phyloP scores from a whole-genome alignment of 2,888 invertebrate species.

The Lucinisca nassula region DNA sequence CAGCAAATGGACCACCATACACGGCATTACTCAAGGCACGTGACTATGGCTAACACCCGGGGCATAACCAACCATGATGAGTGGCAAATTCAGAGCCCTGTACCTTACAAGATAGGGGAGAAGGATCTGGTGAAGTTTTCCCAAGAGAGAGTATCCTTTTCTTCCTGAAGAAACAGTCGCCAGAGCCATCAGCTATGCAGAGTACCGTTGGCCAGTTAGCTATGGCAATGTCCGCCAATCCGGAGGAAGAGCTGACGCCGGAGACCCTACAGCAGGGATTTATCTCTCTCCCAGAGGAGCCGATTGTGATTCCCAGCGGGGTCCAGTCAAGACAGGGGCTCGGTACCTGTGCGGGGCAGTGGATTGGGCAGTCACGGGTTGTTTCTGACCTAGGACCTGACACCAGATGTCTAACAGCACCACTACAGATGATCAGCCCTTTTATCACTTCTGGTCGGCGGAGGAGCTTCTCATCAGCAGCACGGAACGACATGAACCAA shows the following conservation, averaged over 20 bases:
- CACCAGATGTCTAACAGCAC: no score
- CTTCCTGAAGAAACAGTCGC: background rate
- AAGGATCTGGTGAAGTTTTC: background rate
- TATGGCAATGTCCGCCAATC: background rate
- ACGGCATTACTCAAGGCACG: background rate
- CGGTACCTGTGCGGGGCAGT: background rate
- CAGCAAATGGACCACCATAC: background rate
- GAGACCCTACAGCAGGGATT: no score
- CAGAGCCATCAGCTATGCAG: background rate
- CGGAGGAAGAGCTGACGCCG: no score
- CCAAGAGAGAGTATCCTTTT: background rate
- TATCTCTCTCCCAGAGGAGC: background rate
- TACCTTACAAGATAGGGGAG: background rate
- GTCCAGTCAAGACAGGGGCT: background rate
- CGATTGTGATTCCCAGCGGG: background rate
- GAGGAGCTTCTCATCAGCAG: no score
- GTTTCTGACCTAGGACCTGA: no score
- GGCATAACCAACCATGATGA: background rate
- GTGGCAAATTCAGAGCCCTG: background rate
- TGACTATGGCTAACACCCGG: background rate
- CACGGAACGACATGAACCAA: no score
- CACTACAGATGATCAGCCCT: no score
- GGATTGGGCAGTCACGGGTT: background rate
- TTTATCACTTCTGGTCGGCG: no score
- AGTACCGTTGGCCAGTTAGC: background rate